Conservation (phyloP, 2,797 vertebrate species). For the Alca torda region DNA sequence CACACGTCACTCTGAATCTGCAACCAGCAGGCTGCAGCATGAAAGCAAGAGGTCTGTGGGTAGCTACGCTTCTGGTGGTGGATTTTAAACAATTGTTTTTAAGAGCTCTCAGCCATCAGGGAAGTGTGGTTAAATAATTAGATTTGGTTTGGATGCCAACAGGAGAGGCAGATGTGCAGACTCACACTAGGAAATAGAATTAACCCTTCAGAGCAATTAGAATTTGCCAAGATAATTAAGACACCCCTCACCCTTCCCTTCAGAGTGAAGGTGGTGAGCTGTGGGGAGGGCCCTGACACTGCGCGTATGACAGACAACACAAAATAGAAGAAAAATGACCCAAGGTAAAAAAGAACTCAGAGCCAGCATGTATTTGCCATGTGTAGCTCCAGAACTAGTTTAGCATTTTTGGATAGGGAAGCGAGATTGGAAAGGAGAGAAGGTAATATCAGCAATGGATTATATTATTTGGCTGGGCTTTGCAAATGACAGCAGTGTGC, state of each 20-base stretch:
- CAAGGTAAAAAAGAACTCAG: not conserved
- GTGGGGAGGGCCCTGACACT: not conserved
- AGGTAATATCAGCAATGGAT: not conserved
- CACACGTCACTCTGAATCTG: not conserved
- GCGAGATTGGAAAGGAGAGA: not conserved
- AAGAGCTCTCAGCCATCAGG: not conserved
- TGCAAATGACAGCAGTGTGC: not conserved
- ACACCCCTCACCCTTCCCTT: accelerated
- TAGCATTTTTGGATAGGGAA: not conserved
- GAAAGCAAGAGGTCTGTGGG: not conserved
- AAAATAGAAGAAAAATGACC: not conserved
- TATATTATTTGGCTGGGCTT: not conserved
- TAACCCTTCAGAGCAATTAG: not conserved
- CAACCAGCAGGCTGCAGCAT: not conserved
- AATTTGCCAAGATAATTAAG: not conserved
- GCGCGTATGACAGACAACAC: not conserved
- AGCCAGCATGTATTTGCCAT: not conserved
- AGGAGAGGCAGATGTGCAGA: not conserved
- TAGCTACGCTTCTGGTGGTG: not conserved
- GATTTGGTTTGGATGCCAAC: not conserved
- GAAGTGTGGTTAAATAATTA: not conserved
- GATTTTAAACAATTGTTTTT: not conserved
- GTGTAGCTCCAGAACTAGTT: not conserved
- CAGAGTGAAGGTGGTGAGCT: not conserved
- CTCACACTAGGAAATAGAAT: not conserved